These are phyloP conservation scores for Syngnathus floridae DNA, from an alignment of 2,113 vertebrate genomes.

Conservation along the genomic window DNA sequence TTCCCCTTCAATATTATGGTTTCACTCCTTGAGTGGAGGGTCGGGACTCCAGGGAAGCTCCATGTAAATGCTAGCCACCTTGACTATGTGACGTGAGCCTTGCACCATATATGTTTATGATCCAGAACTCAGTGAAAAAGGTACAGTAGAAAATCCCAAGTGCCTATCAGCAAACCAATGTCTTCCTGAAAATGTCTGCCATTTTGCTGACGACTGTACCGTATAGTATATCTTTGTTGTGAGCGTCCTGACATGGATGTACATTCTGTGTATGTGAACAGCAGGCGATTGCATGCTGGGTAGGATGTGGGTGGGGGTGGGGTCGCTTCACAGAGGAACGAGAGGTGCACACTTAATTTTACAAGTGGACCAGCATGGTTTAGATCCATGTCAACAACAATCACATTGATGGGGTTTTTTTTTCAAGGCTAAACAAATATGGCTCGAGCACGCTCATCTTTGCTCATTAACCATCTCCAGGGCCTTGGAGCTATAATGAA, in stretches of 20 bases:
- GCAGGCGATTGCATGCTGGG: conserved; percentile 49
- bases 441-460: conserved; percentile 39
- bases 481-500: conserved; percentile 35
- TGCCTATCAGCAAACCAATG: conserved; percentile 52
- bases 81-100: conserved; percentile 36
- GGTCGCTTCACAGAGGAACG: conserved; percentile 49
- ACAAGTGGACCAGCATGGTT: conserved; percentile 17
- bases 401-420: conserved; percentile 22
- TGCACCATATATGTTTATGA: conserved; percentile 40
- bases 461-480: conserved; percentile 30
- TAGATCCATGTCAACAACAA: conserved; percentile 34
- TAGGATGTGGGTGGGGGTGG: neutral
- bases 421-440: conserved; percentile 31
- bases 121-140: conserved; percentile 50
- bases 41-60: neutral
- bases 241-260: conserved; percentile 47
- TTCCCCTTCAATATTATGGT: conserved; percentile 1
- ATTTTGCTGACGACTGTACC: conserved; percentile 30
- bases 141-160: conserved; percentile 64
- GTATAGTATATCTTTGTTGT: conserved; percentile 39
- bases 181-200: conserved; percentile 51
- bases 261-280: conserved; percentile 28
- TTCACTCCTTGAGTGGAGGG: conserved; percentile 15
- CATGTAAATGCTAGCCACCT: conserved; percentile 8
- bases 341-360: conserved; percentile 50